These are phyloP conservation scores for Cheilosia vernalis DNA, from an alignment of 2,888 invertebrate species.

Conservation along the genomic window DNA sequence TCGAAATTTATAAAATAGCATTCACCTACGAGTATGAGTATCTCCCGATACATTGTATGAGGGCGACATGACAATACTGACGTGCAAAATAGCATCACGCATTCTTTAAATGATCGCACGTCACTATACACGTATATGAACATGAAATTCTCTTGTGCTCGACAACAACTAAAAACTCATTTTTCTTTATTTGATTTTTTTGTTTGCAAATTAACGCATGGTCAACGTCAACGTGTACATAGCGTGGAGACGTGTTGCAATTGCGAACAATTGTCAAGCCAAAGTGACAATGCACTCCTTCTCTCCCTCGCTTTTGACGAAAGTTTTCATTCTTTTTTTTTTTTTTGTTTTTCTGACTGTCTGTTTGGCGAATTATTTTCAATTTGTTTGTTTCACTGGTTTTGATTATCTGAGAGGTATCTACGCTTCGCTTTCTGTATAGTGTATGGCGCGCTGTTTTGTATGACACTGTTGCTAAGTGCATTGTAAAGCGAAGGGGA, in stretches of 20 bases:
- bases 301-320: conserved; percentile 45
- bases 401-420: conserved; percentile 51
- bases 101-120: conserved; percentile 57
- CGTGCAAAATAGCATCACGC: conserved; percentile 48
- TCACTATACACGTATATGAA: conserved; percentile 34
- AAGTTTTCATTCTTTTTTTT: conserved; percentile 18
- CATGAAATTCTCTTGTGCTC: conserved; percentile 15
- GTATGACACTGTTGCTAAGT: conserved; percentile 56
- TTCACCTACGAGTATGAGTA: too few relatives aligned
- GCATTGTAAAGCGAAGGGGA: conserved; percentile 46
- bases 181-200: conserved; percentile 22
- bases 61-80: conserved; percentile 18
- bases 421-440: background rate
- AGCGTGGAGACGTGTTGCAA: conserved; percentile 67
- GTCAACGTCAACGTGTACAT: conserved; percentile 45
- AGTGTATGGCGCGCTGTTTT: background rate
- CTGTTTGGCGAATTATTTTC: conserved; percentile 66
- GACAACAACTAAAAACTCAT: conserved; percentile 25
- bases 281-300: conserved; percentile 51
- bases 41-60: background rate
- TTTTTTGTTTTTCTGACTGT: conserved; percentile 26
- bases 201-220: conserved; percentile 61
- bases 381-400: conserved; percentile 66
- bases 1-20: too few relatives aligned
- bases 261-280: conserved; percentile 64